phyloP scores from a whole-genome alignment of 2,888 invertebrate species.

The Ophion costatus region DNA sequence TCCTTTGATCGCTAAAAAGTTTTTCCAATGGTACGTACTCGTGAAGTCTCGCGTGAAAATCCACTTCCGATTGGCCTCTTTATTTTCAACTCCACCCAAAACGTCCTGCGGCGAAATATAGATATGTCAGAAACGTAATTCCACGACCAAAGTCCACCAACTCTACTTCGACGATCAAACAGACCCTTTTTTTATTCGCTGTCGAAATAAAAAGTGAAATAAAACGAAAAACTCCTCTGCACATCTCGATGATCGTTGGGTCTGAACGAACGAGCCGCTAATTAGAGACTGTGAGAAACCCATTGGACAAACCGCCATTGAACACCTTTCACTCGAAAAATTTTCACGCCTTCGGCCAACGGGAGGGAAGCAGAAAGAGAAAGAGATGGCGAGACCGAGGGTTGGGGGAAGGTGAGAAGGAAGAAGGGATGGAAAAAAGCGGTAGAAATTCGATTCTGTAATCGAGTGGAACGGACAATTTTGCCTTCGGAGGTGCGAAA shows the following conservation, averaged over 20 bases:
- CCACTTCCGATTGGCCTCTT: conserved; percentile 28
- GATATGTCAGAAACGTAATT: conserved; percentile 4
- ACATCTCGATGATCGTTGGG: conserved; percentile 40
- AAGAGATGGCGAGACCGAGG: not conserved
- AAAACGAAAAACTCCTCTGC: conserved; percentile 37
- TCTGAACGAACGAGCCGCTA: conserved; percentile 56
- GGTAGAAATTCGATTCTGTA: conserved; percentile 36
- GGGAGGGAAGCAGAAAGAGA: conserved; percentile 13
- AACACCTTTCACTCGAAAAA: conserved; percentile 51
- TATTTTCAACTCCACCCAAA: conserved; percentile 13
- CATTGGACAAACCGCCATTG: conserved; percentile 55
- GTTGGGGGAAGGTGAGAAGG: not conserved
- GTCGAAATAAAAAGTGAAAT: conserved; percentile 11
- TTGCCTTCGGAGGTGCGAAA: conserved; percentile 43
- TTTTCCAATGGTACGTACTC: conserved; percentile 37
- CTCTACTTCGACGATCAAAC: conserved; percentile 49
- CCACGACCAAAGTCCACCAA: conserved; percentile 22
- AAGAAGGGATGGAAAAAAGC: conserved; percentile 18
- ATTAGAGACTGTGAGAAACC: conserved; percentile 55
- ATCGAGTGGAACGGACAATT: conserved; percentile 33
- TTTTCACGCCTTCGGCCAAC: conserved; percentile 43
- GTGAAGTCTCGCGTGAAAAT: conserved; percentile 33
- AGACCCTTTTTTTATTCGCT: conserved; percentile 35
- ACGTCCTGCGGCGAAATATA: conserved; percentile 26
- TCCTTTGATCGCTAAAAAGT: conserved; percentile 12